Evolutionary conservation across 2,888 invertebrate species (phyloP).

Genomic region (Leptinotarsa peninsularis): DNA sequence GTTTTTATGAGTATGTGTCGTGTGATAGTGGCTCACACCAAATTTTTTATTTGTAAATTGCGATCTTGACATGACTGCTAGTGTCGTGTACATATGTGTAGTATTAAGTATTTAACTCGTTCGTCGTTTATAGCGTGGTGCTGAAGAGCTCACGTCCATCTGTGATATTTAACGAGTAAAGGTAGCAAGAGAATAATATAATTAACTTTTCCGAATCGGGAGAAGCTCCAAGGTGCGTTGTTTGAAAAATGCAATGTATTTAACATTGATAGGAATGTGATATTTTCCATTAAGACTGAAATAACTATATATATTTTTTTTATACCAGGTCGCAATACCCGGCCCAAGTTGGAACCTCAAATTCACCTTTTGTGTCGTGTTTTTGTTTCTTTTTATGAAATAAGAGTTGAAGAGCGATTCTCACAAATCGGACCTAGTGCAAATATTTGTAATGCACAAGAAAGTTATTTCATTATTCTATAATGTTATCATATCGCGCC

Average conservation of each 20-base stretch:
- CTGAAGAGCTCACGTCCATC: conserved; percentile 63
- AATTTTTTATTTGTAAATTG: conserved; percentile 54
- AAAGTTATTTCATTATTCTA: conserved; percentile 64
- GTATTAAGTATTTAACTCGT: conserved; percentile 62
- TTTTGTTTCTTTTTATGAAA: conserved; percentile 43
- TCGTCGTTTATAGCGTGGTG: conserved; percentile 60
- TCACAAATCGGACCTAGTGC: conserved; percentile 63
- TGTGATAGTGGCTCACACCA: conserved; percentile 60
- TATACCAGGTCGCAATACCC: conserved; percentile 45
- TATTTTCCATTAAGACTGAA: conserved; percentile 70
- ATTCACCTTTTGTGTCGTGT: conserved; percentile 45
- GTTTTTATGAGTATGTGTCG: conserved; percentile 61
- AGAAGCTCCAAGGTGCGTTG: conserved; percentile 60
- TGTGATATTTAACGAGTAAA: conserved; percentile 67
- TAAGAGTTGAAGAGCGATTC: conserved; percentile 57
- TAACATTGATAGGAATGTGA: conserved; percentile 66
- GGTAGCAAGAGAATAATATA: conserved; percentile 66
- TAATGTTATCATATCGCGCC: conserved; percentile 64
- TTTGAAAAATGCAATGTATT: conserved; percentile 37
- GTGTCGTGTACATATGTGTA: conserved; percentile 62
- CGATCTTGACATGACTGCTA: conserved; percentile 63
- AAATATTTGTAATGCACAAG: conserved; percentile 45
- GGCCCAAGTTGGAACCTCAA: conserved; percentile 44
- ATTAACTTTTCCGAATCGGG: conserved; percentile 64
- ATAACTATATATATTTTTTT: conserved; percentile 65